Evolutionary conservation across 2,113 vertebrate species (phyloP), one percentile per base, ranked within the genome.

Genomic region (Megaceryle maxima): DNA sequence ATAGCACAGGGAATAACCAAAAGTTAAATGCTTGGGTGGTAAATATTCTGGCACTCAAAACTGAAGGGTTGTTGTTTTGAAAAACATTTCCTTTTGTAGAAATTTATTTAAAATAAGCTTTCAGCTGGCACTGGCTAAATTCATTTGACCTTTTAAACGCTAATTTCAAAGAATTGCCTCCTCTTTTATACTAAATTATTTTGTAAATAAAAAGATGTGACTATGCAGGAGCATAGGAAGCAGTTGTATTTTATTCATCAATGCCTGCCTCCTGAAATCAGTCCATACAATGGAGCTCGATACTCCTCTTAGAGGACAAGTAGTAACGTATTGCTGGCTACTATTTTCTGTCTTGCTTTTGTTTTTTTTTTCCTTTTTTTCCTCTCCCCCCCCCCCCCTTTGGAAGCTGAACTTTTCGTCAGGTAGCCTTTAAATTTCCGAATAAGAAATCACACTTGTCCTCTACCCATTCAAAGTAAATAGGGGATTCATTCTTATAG

Each of bases 181-280:
- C 77, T 77, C 44, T 92, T 93, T 91, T 81, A 87, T 63, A 29
- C 90, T 94, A 94, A 95, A 94, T 92, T 93, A 92, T 93, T 96
- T 94, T 93, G 83, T 95, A 94, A 96, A 95, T 96, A 93, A 88
- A 92, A 93, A 96, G 86, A 88, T 91, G 88, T 91, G 91, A 78
- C 80, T 41, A 41, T 41, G 84, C 16, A 20, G 55, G 80, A 94
- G 22, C 60, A 83, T 50, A 74, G 43, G 69, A 94, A 91, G 76
- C 25, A 88, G 75, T 81, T 90, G 57, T 48, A 46, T 35, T 95
- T 91, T 87, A 73, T 79, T 90, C 62, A 78, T 94, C 91, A 84
- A 57, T 93, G 76, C 13, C 35, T 87, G 69, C 79, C 80, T 87
- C 77, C 89, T 72, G 80, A 89, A 91, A 92, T 93, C 76, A 70